Evolutionary conservation across 2,888 invertebrate genomes (phyloP).

Genomic region (Cerastis rubricosa): DNA sequence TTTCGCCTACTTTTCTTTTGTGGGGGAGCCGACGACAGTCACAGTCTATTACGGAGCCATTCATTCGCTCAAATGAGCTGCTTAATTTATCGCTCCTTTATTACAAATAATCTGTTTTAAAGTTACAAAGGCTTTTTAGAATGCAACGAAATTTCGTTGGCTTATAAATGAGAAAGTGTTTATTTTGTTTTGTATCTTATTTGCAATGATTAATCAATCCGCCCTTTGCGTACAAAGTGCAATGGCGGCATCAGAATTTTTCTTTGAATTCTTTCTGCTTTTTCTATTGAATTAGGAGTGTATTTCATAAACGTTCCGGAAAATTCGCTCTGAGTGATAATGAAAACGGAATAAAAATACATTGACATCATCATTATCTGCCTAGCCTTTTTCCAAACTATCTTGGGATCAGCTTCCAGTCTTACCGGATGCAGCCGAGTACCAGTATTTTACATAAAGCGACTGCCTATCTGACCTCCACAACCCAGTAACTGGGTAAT

Average conservation of each 20-base stretch:
- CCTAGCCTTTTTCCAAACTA: too few relatives aligned
- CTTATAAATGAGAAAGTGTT: slow-evolving; percentile 11
- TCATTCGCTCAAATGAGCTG: slow-evolving; percentile 88
- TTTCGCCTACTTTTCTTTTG: slow-evolving; percentile 87
- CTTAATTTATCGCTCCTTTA: slow-evolving; percentile 86
- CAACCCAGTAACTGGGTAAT: too few relatives aligned
- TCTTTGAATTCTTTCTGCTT: neutral
- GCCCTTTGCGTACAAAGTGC: neutral
- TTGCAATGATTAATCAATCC: neutral
- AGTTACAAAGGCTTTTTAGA: slow-evolving; percentile 61
- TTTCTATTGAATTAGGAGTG: neutral
- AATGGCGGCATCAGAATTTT: neutral
- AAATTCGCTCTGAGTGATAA: neutral
- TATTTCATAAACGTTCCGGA: neutral
- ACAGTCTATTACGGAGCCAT: slow-evolving; percentile 87
- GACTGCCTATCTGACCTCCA: too few relatives aligned
- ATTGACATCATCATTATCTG: too few relatives aligned
- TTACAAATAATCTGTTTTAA: slow-evolving; percentile 82
- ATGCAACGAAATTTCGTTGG: slow-evolving; percentile 53
- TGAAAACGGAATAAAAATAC: neutral
- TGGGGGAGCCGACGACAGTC: slow-evolving; percentile 83
- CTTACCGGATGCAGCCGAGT: too few relatives aligned
- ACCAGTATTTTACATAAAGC: too few relatives aligned
- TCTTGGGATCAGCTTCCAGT: too few relatives aligned
- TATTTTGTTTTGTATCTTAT: slow-evolving; percentile 9